Conservation (phyloP, 2,113 vertebrate genomes). For the Mellivora capensis region DNA sequence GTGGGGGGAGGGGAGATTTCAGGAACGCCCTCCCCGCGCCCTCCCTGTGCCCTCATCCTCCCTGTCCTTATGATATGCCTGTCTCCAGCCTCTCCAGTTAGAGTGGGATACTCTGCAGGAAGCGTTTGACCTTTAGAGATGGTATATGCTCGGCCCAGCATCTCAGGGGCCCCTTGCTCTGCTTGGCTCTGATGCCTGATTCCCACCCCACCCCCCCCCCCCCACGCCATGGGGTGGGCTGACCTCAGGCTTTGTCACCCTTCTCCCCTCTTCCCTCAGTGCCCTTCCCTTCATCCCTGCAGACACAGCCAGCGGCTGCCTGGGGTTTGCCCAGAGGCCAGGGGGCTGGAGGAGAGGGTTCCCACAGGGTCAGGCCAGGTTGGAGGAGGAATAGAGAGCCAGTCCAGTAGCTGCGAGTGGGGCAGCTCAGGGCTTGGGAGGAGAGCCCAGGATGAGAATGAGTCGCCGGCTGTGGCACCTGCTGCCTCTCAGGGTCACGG, state of each 20-base stretch:
- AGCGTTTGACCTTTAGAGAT: background rate
- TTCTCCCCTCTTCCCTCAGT: background rate
- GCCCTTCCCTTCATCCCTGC: background rate
- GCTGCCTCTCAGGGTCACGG: background rate
- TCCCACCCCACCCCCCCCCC: rapidly evolving
- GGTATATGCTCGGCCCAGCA: rapidly evolving
- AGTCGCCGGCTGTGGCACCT: background rate
- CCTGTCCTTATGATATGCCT: background rate
- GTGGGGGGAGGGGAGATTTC: background rate
- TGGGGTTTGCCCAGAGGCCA: background rate
- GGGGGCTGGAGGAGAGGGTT: background rate
- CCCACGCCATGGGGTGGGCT: background rate
- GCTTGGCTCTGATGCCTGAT: background rate
- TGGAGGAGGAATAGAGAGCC: background rate
- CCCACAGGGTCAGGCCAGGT: rapidly evolving
- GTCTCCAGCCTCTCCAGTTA: background rate
- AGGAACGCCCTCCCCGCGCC: too few relatives aligned
- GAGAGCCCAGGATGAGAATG: background rate
- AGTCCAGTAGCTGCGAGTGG: too few relatives aligned
- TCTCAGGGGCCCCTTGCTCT: background rate
- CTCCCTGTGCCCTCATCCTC: background rate
- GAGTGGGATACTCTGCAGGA: background rate
- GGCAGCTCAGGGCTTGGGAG: background rate
- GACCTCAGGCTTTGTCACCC: background rate
- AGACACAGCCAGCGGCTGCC: background rate